These are phyloP conservation scores for Pagetopsis macropterus DNA, from an alignment of 2,797 vertebrate genomes.

Conservation along the genomic window DNA sequence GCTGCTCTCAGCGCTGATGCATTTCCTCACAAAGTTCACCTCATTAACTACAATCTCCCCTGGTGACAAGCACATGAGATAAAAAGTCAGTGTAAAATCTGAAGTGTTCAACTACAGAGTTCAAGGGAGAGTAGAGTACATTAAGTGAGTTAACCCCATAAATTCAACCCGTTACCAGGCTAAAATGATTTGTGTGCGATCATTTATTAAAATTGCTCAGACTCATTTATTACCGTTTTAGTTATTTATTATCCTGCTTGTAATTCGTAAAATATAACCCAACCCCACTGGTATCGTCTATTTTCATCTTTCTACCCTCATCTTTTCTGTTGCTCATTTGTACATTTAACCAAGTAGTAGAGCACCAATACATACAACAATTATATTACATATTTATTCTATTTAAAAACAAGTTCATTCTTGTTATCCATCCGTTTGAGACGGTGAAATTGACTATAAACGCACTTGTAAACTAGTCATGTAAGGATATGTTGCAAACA, in stretches of 20 bases:
- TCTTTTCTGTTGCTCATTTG: not conserved
- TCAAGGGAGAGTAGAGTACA: slow-evolving; percentile 1
- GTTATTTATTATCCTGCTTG: not conserved
- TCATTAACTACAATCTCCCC: slow-evolving; percentile 98
- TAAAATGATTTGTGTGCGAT: no score
- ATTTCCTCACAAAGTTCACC: slow-evolving; percentile 97
- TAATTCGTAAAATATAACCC: no score
- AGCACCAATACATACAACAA: no score
- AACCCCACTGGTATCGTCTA: not conserved
- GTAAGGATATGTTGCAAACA: slow-evolving; percentile 4
- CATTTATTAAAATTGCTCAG: not conserved
- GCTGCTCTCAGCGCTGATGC: slow-evolving; percentile 91
- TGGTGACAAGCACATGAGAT: slow-evolving; percentile 69
- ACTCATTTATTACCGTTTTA: not conserved
- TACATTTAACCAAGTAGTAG: not conserved
- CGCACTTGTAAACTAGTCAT: no score
- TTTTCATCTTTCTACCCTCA: not conserved
- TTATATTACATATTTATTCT: no score
- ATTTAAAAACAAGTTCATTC: not conserved
- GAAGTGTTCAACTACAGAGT: not conserved
- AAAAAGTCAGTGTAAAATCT: slow-evolving; percentile 5
- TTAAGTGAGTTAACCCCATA: not conserved
- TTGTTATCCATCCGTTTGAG: not conserved
- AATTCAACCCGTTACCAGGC: not conserved
- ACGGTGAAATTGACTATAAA: no score